These are phyloP conservation scores for Sinocyclocheilus anshuiensis DNA, from an alignment of 2,113 vertebrate genomes.

Conservation along the genomic window DNA sequence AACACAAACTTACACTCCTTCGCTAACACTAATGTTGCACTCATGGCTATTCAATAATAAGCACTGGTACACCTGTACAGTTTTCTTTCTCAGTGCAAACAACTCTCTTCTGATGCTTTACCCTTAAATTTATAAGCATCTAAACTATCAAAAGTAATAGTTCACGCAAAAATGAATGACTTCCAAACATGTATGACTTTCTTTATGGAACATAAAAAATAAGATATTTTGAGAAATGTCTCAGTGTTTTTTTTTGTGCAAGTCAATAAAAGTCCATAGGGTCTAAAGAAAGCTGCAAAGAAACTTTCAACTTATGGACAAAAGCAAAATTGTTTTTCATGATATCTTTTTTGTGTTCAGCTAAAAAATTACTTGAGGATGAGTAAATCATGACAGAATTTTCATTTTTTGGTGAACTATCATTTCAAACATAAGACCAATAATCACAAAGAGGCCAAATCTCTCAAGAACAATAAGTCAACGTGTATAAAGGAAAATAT, in stretches of 20 bases:
- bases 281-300: not conserved
- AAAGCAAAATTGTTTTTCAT: not conserved
- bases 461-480: not conserved
- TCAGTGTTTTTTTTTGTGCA: not conserved
- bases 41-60: not conserved
- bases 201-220: not conserved
- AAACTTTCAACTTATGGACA: not conserved
- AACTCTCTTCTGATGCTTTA: not conserved
- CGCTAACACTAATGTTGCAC: not conserved
- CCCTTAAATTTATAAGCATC: not conserved
- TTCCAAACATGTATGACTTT: not conserved
- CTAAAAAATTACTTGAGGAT: not conserved
- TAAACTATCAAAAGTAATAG: not conserved
- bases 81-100: not conserved
- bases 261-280: not conserved
- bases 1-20: not conserved
- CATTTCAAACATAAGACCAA: not conserved
- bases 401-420: not conserved
- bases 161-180: not conserved
- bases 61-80: not conserved
- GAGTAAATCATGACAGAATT: not conserved
- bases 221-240: not conserved
- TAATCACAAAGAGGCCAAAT: not conserved
- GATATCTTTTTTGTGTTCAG: not conserved
- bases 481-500: not conserved